Evolutionary conservation across 1,140 invertebrate species (phyloP).

Genomic region (Arctopsyche grandis): DNA sequence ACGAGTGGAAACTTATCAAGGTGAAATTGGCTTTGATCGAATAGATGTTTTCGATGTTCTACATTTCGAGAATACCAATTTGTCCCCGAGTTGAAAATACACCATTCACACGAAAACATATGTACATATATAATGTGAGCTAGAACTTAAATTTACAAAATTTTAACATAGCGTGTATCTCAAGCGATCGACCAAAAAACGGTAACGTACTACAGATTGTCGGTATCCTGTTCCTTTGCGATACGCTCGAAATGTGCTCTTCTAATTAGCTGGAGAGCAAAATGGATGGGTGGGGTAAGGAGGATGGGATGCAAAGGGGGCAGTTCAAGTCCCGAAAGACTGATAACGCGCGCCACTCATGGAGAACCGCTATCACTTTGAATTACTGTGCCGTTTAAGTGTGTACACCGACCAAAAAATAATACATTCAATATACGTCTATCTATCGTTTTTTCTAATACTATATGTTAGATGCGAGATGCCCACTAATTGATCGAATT

Average conservation of each 20-base stretch:
- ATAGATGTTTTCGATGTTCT: too few relatives aligned
- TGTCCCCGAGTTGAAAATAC: too few relatives aligned
- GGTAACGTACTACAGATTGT: conserved; percentile 8
- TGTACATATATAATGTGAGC: too few relatives aligned
- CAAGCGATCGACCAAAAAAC: neutral
- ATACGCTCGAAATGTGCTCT: conserved; percentile 30
- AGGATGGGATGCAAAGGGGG: neutral
- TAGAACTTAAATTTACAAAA: too few relatives aligned
- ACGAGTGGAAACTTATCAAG: too few relatives aligned
- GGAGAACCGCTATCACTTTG: conserved; percentile 45
- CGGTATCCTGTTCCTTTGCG: conserved; percentile 28
- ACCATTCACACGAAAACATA: too few relatives aligned
- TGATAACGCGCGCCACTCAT: conserved; percentile 41
- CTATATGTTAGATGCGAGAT: too few relatives aligned
- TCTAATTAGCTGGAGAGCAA: conserved; percentile 41
- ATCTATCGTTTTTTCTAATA: too few relatives aligned
- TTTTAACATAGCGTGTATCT: neutral
- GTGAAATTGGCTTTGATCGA: too few relatives aligned
- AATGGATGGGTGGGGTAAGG: neutral
- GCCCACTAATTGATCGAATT: too few relatives aligned
- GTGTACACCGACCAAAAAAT: conserved; percentile 6
- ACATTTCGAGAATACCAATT: too few relatives aligned
- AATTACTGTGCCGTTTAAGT: conserved; percentile 40
- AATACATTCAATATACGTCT: neutral
- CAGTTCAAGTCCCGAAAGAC: conserved; percentile 41